Conservation (phyloP, 2,797 vertebrate species). For the Muraenolepis orangiensis region DNA sequence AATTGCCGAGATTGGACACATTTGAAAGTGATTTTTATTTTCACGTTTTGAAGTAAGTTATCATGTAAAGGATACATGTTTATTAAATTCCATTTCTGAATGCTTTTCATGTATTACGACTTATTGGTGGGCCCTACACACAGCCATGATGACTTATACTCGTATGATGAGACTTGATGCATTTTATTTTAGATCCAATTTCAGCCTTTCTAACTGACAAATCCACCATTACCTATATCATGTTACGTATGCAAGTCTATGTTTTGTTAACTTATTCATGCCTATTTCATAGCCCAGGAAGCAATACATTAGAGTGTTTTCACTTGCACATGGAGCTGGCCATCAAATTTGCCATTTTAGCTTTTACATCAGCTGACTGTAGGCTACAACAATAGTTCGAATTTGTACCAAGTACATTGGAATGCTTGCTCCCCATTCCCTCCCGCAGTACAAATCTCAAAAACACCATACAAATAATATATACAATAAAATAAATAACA, state of each 20-base stretch:
- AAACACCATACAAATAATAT: too few species aligned
- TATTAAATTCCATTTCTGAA: slow-evolving; percentile 70
- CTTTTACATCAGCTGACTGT: background rate
- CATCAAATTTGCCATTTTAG: too few species aligned
- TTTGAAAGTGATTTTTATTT: slow-evolving; percentile 37
- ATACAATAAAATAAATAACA: too few species aligned
- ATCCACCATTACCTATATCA: background rate
- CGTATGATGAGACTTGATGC: background rate
- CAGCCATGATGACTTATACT: background rate
- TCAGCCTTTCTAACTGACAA: background rate
- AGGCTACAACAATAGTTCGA: background rate
- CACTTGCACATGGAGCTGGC: background rate
- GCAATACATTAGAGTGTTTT: background rate
- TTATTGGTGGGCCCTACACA: background rate
- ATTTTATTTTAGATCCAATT: background rate
- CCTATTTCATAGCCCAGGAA: background rate
- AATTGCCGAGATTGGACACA: slow-evolving; percentile 35
- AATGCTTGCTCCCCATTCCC: too few species aligned
- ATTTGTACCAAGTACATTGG: too few species aligned
- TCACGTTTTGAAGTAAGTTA: slow-evolving; percentile 57
- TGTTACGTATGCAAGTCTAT: too few species aligned
- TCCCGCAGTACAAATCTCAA: too few species aligned
- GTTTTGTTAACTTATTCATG: background rate
- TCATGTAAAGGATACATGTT: slow-evolving; percentile 65
- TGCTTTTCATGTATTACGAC: slow-evolving; percentile 40